Evolutionary conservation across 2,797 vertebrate genomes (phyloP), one percentile per base, ranked within the genome.

Genomic region (Amazona ochrocephala): DNA sequence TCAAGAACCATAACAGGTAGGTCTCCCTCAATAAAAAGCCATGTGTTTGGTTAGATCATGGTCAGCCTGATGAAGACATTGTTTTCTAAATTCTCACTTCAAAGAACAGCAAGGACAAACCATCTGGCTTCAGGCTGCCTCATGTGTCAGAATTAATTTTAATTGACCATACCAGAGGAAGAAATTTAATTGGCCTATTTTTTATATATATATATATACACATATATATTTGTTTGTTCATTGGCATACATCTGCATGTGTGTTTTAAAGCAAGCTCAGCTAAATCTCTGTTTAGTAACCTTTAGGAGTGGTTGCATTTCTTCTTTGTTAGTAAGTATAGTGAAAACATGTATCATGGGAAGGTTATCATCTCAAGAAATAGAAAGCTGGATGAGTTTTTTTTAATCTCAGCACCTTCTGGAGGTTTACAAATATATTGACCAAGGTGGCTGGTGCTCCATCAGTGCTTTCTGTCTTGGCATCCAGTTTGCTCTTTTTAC

Each of bases 381-480:
- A 94, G 66, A 93, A 93, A 93, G 13, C 2, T 7, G 72, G 68
- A 85, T 77, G 54, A 87, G 13, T 26, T 64, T 75, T 77, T 77
- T 58, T 89, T 76, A 50, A 50, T 94, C 41, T 9, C 2, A 29
- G n/a, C 76, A 92, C 48, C 72, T 88, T 73, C 39, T 94, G n/a
- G 19, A 94, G 68, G 84, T 90, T 95, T 96, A 93, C 54, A 93
- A 93, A 87, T 95, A 67, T 60, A 89, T 82, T 87, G 66, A 84
- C 67, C 50, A 81, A 90, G 42, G n/a, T 44, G 8, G 24, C 82
- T 51, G 54, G 56, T 81, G 58, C 65, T 93, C 51, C 62, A 65
- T 90, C 93, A 82, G 48, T 84, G 37, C 41, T 89, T 91, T 89
- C 84, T 89, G 47, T 78, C 56, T 74, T 88, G 64, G 54, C 80